These are phyloP conservation scores for Acheta domesticus DNA, from an alignment of 2,888 invertebrate genomes.

Conservation along the genomic window DNA sequence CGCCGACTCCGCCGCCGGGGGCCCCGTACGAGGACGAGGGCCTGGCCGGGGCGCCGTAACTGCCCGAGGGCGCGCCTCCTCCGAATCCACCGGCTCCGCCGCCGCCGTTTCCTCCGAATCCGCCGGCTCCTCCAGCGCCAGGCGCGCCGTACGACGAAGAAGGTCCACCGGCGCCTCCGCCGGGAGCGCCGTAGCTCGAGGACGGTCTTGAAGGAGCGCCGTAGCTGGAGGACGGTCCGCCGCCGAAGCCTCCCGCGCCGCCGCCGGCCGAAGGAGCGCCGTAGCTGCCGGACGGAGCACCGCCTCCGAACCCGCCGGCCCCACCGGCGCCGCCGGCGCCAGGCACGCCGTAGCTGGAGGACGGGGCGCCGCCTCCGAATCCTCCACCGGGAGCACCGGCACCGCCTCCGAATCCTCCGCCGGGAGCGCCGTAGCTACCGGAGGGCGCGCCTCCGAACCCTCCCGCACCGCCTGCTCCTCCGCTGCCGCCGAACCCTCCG, in stretches of 20 bases:
- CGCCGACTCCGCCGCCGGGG: neutral
- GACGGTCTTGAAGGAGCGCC: neutral
- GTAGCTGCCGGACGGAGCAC: conserved; percentile 44
- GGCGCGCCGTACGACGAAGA: conserved; percentile 53
- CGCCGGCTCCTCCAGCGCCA: conserved; percentile 40
- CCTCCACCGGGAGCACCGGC: conserved; percentile 28
- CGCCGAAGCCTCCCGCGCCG: conserved; percentile 42
- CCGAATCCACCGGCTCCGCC: conserved; percentile 31
- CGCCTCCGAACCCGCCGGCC: conserved; percentile 36
- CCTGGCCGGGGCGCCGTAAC: conserved; percentile 44
- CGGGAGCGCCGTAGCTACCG: conserved; percentile 46
- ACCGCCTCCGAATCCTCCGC: conserved; percentile 33
- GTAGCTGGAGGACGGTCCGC: neutral
- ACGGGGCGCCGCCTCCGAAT: conserved; percentile 43
- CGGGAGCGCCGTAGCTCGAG: conserved; percentile 24
- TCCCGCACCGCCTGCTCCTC: conserved; percentile 38
- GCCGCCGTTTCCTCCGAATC: conserved; percentile 36
- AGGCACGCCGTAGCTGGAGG: conserved; percentile 40
- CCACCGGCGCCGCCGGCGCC: conserved; percentile 35
- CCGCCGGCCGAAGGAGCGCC: conserved; percentile 39
- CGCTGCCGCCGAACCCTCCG: conserved; percentile 26
- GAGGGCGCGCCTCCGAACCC: conserved; percentile 39
- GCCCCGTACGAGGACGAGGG: conserved; percentile 38
- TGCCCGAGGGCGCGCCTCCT: conserved; percentile 42
- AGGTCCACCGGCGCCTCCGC: conserved; percentile 22